Evolutionary conservation across 2,888 invertebrate species (phyloP), one percentile per base, ranked within the genome.

Genomic region (Synanthedon formicaeformis): DNA sequence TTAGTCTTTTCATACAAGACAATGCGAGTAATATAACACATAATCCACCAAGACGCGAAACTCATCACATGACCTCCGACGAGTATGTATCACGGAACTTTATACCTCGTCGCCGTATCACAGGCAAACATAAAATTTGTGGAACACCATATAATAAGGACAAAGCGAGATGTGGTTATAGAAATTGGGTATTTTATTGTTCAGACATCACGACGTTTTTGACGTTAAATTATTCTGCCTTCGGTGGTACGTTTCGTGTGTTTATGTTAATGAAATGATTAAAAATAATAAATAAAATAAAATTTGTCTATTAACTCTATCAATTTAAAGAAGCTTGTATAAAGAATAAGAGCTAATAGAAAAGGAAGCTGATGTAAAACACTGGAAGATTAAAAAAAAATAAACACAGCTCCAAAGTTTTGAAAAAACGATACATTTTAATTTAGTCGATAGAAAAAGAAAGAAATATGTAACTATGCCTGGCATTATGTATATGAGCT

Each of bases 151-250:
- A 51, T 58, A 62, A 61, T 60, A 59, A 62, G 54, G 55, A 51
- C 56, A 56, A 57, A 58, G 57, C 56, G 60, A 58, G 57, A 60
- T 52, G 54, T 52, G 54, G 57, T 52, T 50, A 53, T 55, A 61
- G 58, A 59, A 60, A 61, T 63, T 58, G 52, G 57, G 55, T 61
- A 58, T 60, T 63, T 64, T 61, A 61, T 58, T 58, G 49, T 49
- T 49, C 49, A 12, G 10, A 45, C 11, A n/a, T n/a, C n/a, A 23
- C 23, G 49, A 12, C 49, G 5, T 49, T 23, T 49, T 13, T 16
- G 13, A 12, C 12, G 45, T 45, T 13, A 45, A 45, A 45, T 45
- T 45, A 14, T 45, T n/a, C 45, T 45, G 10, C 6, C 8, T 34
- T 14, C 12, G n/a, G 2, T 45, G n/a, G 2, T 45, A n/a, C 45